Conservation (phyloP, 2,797 vertebrate species). For the Tapera naevia region DNA sequence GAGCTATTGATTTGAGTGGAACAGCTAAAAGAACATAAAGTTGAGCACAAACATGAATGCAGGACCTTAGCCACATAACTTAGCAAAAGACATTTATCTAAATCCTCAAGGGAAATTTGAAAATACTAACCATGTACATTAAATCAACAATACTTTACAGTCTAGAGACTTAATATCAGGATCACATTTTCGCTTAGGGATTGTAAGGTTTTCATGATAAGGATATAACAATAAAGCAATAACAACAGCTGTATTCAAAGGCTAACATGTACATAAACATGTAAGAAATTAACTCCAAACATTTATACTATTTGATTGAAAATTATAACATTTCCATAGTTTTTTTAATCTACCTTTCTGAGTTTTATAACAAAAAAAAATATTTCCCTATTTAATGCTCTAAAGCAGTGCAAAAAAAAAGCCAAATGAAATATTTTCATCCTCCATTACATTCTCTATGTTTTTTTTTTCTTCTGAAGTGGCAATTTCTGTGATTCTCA, state of each 20-base stretch:
- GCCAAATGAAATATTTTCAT: background rate
- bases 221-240: background rate
- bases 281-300: background rate
- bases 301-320: background rate
- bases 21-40: background rate
- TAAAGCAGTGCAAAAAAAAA: background rate
- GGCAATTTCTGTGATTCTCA: constrained; percentile 54
- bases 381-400: background rate
- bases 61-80: background rate
- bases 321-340: background rate
- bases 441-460: background rate
- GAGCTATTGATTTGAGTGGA: background rate
- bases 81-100: background rate
- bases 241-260: background rate
- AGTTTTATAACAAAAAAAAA: background rate
- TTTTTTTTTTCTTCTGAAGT: constrained; percentile 24
- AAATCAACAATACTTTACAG: background rate
- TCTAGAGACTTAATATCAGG: background rate
- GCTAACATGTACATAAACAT: background rate
- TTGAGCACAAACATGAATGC: background rate
- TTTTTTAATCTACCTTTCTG: background rate
- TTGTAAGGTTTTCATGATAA: background rate
- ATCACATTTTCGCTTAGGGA: background rate
- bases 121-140: background rate
- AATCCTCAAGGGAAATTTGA: background rate